Evolutionary conservation across 2,888 invertebrate species (phyloP), one percentile per base, ranked within the genome.

Genomic region (Saturnia pavonia): DNA sequence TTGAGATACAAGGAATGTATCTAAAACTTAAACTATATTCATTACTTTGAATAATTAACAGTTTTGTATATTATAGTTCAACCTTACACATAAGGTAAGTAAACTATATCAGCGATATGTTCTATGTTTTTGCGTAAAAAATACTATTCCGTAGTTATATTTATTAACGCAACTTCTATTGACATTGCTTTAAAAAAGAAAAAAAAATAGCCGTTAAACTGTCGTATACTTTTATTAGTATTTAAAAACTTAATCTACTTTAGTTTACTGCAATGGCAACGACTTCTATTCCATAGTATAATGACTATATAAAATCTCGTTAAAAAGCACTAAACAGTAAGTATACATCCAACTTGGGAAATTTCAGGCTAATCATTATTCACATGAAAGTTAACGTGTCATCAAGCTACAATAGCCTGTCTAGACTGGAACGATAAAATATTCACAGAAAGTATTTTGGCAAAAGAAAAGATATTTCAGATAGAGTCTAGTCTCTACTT

Each of bases 341-440:
- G 25, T 25, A 19, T 27, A 57, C n/a, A n/a, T 40, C 22, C 65
- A 65, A 65, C 65, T 40, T 65, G 65, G 65, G 65, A 40, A 65
- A 65, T 65, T 57, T 65, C 63, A 65, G 2, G n/a, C 40, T 34
- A 34, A 16, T 34, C 8, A 63, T 34, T 63, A 63, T 65, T 65
- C 40, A 65, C 65, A 65, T 65, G 40, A 40, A n/a, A 34, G 65
- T n/a, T 65, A n/a, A 40, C 19, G 19, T 63, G 25, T 3, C 27
- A 25, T 40, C 19, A 65, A 40, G 11, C 40, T 40, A 40, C 65
- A 65, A 57, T 25, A 57, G 25, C n/a, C 54, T 34, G 54, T 54
- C 54, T 54, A 54, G 54, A 22, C 54, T 57, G 57, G 14, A 11
- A 25, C 19, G 4, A 57, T 25, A 25, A 57, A 12, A 57, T 25